Conservation (phyloP, 53 echinoderm and acorn worm genomes). For the Patiria pectinifera region DNA sequence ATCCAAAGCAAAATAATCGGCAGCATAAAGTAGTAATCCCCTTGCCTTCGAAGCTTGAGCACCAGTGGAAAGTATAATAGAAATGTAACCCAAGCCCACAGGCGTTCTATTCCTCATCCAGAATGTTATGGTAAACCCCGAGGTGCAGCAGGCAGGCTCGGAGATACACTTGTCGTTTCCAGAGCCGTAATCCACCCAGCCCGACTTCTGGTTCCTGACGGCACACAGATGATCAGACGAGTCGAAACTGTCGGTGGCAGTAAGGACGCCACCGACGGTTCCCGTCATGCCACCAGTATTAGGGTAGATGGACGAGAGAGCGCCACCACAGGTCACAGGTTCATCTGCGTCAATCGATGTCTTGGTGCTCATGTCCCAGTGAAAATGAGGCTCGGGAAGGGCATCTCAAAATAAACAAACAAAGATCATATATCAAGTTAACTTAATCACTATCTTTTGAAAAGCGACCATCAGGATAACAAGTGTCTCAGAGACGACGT, state of each 20-base stretch:
- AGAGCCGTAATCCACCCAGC: constrained; percentile 8
- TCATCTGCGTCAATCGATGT: constrained; percentile 7
- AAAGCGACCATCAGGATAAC: too few relatives aligned
- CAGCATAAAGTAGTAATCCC: background rate
- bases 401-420: background rate
- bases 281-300: constrained; percentile 49
- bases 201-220: background rate
- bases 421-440: background rate
- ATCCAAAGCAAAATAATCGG: background rate
- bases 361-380: constrained; percentile 57
- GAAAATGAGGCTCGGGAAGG: constrained; percentile 39
- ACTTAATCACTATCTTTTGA: background rate
- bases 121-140: constrained; percentile 30
- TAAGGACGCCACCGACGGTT: background rate
- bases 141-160: constrained; percentile 33
- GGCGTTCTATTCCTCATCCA: constrained; percentile 48
- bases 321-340: constrained; percentile 17
- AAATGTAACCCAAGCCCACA: background rate
- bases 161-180: constrained; percentile 38
- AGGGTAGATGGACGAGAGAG: constrained; percentile 38
- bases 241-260: constrained; percentile 9
- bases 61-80: constrained; percentile 7
- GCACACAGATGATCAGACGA: constrained; percentile 56
- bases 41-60: background rate
- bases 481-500: too few relatives aligned